A percentile compares a stretch with the other conserved stretches of the same genome.
Evolutionary conservation across 2,113 vertebrate genomes (phyloP).

Genomic region (Columba livia): DNA sequence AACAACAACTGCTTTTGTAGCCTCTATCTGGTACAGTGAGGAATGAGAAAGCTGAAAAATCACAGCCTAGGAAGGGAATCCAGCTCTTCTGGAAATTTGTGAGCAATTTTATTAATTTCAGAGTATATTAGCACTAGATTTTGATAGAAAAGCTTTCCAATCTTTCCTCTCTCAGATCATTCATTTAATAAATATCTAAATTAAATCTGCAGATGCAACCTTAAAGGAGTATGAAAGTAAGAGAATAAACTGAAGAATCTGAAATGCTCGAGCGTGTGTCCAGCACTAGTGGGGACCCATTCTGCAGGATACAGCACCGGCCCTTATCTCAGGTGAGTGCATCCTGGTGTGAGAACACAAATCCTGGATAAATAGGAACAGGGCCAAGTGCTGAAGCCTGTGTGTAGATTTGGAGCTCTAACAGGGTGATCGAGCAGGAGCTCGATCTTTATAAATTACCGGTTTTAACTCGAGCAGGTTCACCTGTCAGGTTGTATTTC

Average conservation of each 20-base stretch:
- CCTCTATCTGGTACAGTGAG: neutral
- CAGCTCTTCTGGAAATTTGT: neutral
- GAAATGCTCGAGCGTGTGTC: neutral
- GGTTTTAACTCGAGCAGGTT: neutral
- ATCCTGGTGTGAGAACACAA: neutral
- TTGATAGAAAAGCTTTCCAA: neutral
- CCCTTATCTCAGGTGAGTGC: fast-evolving
- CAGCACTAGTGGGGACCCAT: neutral
- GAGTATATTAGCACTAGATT: neutral
- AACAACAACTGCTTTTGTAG: neutral
- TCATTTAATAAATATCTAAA: neutral
- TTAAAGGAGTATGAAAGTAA: neutral
- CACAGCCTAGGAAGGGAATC: neutral
- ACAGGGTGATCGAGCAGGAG: neutral
- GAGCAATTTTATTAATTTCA: neutral
- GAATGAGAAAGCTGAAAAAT: neutral
- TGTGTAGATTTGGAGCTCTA: neutral
- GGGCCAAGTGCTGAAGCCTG: neutral
- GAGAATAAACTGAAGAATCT: neutral
- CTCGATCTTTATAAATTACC: neutral
- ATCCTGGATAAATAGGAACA: neutral
- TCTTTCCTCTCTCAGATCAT: neutral
- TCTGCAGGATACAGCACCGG: fast-evolving
- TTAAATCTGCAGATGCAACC: neutral
- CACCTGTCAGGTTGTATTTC: neutral